Evolutionary conservation across 2,797 vertebrate species (phyloP), one percentile per base, ranked within the genome.

Genomic region (Mormyrops attenuatus): DNA sequence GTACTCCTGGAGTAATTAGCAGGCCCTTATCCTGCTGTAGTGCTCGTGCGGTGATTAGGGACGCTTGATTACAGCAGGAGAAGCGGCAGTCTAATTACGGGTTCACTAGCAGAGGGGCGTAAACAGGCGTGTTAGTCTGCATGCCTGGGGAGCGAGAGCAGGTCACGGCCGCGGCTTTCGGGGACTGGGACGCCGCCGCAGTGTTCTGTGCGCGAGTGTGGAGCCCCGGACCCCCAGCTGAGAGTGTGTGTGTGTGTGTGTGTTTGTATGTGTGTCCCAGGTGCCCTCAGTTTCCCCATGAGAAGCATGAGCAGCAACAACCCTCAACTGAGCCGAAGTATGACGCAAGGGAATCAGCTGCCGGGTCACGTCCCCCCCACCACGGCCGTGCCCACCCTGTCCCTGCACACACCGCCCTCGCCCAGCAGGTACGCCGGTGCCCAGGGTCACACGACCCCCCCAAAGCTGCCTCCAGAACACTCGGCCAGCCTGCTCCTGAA

Each of bases 361-460:
- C 96, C 97, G 93, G 99, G 97, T 97, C 99, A 99, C 95, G 98
- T 98, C 96, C 98, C 98, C 92, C 98, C 98, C 93, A 99, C 98
- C 92, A 99, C 98, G 92, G 99, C 98, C 93, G 98, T 99, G 95
- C 97, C 98, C 96, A 97, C 98, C 95, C 97, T 99, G 98, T 99
- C 98, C 95, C 98, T 99, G 95, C 99, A 99, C 94, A 99, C 99
- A 90, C 98, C 99, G 94, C 97, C 98, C 94, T 99, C 99, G 95
- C 99, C 99, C 91, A 99, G 98, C 99, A 98, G 98, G 98, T 99
- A 96, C 92, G n/a, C 53, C 5, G 11, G 41, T 87, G 11, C 50
- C 52, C n/a, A 1, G 41, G 6, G 20, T n/a, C 2, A 7, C 55
- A 7, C 1, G 20, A 20, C 0, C 20, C 7, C 44, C 41, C 55